Evolutionary conservation across 2,797 vertebrate species (phyloP), one percentile per base, ranked within the genome.

Genomic region (Poeciliopsis presidionis): DNA sequence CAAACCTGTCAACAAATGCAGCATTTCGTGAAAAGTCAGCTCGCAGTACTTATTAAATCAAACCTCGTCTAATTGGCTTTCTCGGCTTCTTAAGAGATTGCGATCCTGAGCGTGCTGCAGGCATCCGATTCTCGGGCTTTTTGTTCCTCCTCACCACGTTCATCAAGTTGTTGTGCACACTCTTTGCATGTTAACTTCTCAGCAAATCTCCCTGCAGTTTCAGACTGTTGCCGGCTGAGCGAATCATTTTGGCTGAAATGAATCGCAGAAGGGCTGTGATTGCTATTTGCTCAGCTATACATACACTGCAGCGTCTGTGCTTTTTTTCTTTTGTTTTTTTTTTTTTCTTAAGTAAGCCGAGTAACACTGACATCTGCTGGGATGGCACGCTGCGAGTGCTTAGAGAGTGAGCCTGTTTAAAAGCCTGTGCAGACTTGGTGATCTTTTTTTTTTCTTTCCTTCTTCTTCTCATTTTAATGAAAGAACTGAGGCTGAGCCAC

Each of bases 361-460:
- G 92, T 94, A 93, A 95, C 91, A 96, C 93, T 96, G 96, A 96
- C 96, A 96, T 95, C 96, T 96, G 93, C 95, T 96, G 96, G 95
- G 90, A 95, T 76, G 61, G 61, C 33, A 11, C 3, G 61, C 78
- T 43, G 61, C 75, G 77, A 78, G 80, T 84, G 65, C 75, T 36
- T 70, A 86, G 75, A 84, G 59, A 43, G 5, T 0, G 65, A 45
- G 45, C 70, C 33, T n/a, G 5, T 47, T 33, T 30, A 53, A 45
- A 81, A 74, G 47, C 49, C 61, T 30, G 7, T 30, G 28, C 9
- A 18, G 67, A 75, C 13, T 4, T 22, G 28, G 30, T 5, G 39
- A 1, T 59, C 12, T 16, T 4, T 47, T 25, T 36, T 39, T 81
- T 61, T 30, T 55, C 7, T 2, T 47, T 47, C 16, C 5, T 49